Evolutionary conservation across 1,140 invertebrate species (phyloP).

Genomic region (Diorhabda carinulata): DNA sequence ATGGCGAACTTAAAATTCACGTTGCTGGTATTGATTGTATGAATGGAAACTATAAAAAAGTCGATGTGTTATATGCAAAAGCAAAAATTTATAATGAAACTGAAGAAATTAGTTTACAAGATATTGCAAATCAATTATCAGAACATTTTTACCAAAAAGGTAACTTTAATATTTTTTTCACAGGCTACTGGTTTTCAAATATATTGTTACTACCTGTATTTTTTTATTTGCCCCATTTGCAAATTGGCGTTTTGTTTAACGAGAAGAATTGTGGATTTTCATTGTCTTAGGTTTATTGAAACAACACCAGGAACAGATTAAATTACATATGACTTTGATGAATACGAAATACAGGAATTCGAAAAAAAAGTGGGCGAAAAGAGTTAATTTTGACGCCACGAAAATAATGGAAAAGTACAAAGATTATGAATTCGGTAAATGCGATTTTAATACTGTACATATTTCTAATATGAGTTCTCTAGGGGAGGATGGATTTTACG

Average conservation of each 20-base stretch:
- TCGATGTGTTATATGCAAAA: slow-evolving; percentile 51
- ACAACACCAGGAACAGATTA: slow-evolving; percentile 58
- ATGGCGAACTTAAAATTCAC: slow-evolving; percentile 44
- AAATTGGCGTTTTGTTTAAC: neutral
- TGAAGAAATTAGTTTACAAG: slow-evolving; percentile 46
- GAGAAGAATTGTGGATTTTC: slow-evolving; percentile 36
- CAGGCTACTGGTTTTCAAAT: neutral
- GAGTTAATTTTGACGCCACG: slow-evolving; percentile 48
- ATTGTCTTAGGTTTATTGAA: slow-evolving; percentile 51
- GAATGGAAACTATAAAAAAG: slow-evolving; percentile 50
- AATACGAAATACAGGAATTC: slow-evolving; percentile 57
- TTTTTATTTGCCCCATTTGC: too few relatives aligned
- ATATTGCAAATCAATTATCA: slow-evolving; percentile 46
- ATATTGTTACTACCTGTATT: too few relatives aligned
- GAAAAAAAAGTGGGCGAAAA: slow-evolving; percentile 31
- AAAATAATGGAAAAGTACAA: slow-evolving; percentile 49
- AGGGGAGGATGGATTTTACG: slow-evolving; percentile 51
- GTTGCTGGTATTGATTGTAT: slow-evolving; percentile 53
- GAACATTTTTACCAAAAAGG: slow-evolving; percentile 51
- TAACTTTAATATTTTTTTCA: slow-evolving; percentile 25
- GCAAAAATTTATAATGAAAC: slow-evolving; percentile 48
- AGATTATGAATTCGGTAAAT: slow-evolving; percentile 50
- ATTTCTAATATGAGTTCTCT: slow-evolving; percentile 47
- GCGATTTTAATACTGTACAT: slow-evolving; percentile 48
- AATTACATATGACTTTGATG: slow-evolving; percentile 73